Conservation (phyloP, 2,797 vertebrate genomes). For the Neosilurus mollespiculum region DNA sequence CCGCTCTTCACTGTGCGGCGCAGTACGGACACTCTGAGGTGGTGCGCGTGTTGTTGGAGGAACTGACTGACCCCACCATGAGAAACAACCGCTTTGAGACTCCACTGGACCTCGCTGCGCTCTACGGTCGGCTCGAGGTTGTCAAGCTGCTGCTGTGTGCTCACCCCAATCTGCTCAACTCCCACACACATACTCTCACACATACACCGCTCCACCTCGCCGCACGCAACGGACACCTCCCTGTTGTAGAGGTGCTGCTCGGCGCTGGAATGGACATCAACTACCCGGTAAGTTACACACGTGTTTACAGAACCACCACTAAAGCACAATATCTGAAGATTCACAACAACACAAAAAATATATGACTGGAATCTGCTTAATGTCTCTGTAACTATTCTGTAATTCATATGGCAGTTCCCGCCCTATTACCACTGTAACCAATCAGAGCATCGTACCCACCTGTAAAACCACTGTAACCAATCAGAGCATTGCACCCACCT, state of each 20-base stretch:
- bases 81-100: slow-evolving; percentile 98
- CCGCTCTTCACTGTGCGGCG: slow-evolving; percentile 92
- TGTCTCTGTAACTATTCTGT: background rate
- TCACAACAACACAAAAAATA: background rate
- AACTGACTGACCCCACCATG: slow-evolving; percentile 98
- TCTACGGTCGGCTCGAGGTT: slow-evolving; percentile 95
- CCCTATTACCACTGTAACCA: background rate
- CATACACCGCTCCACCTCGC: slow-evolving; percentile 95
- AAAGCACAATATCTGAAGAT: background rate
- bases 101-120: slow-evolving; percentile 90
- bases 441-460: background rate
- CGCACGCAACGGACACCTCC: slow-evolving; percentile 90
- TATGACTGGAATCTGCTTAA: too few species aligned
- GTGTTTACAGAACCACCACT: too few species aligned
- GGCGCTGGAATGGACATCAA: slow-evolving; percentile 97
- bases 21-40: slow-evolving; percentile 95
- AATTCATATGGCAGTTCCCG: background rate
- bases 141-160: slow-evolving; percentile 92
- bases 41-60: slow-evolving; percentile 92
- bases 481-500: background rate
- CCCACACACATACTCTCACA: slow-evolving; percentile 86
- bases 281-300: slow-evolving; percentile 80
- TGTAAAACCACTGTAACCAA: background rate
- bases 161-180: slow-evolving; percentile 91
- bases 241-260: slow-evolving; percentile 89